Base-by-base conservation (phyloP, 2,113 vertebrate species). In the Psilopsiagon aurifrons region DNA sequence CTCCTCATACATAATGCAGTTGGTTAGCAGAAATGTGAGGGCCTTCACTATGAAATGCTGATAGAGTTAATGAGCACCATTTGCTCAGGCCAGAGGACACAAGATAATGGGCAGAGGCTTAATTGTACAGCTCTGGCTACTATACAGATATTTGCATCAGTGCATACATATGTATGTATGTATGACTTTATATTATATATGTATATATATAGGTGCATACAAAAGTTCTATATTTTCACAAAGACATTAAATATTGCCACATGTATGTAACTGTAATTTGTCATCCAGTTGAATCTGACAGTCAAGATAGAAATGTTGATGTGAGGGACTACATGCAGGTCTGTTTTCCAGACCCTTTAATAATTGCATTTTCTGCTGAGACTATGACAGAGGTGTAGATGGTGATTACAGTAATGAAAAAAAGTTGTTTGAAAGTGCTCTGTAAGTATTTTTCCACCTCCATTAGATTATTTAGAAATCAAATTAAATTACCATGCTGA, bases 391-490 rank as follows among this genome's bases (percentile, higher is more conserved):
- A 75, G 41, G 59, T 81, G 28, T 88, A 94, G 37, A 52, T 88
- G 43, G 27, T 86, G 63, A 70, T 86, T 77, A 55, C 31, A 63
- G 17, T 59, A 80, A 80, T 77, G 70, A 74, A 90, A 92, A 55
- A 55, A 28, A 63, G 63, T 79, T 78, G 33, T 86, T 90, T 84
- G 37, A 93, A 93, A 71, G 35, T 78, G 57, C n/a, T 64, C 47
- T 90, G 18, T 54, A 92, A 81, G 24, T 81, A 83, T 86, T 96
- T 92, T 94, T 82, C 47, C 17, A 68, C 35, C 31, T 81, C 44
- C 29, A 49, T 86, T 84, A 39, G 59, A 31, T 93, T 70, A 88
- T 88, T 90, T 88, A 73, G 68, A 95, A 83, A 90, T 88, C 71
- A 52, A 88, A 88, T 89, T 71, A 60, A 86, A 39, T 94, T 93